Evolutionary conservation across 2,797 vertebrate species (phyloP).

Genomic region (Halcyon chelicuti): DNA sequence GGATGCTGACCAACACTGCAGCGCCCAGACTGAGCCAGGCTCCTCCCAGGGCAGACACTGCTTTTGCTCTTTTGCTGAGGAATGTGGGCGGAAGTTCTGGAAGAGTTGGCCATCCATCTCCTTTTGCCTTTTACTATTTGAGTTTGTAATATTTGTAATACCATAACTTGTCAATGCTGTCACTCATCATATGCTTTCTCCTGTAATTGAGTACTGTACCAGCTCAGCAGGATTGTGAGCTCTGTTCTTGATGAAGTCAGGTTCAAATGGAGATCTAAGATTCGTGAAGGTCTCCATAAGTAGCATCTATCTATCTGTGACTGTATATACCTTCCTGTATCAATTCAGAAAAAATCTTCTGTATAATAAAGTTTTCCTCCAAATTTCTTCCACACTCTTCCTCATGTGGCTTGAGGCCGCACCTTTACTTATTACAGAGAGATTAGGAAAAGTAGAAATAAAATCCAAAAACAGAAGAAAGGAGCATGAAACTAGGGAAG

Average conservation of each 20-base stretch:
- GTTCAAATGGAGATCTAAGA: neutral
- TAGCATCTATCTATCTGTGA: neutral
- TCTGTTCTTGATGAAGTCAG: conserved; percentile 8
- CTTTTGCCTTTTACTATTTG: neutral
- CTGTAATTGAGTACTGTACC: neutral
- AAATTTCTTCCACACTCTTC: neutral
- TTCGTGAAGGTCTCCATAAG: neutral
- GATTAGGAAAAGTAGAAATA: neutral
- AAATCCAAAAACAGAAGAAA: neutral
- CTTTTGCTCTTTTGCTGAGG: neutral
- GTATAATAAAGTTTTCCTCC: neutral
- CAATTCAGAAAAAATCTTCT: neutral
- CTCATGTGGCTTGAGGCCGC: neutral
- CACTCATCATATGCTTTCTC: neutral
- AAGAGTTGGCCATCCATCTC: neutral
- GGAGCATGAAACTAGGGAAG: neutral
- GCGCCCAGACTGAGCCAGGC: neutral
- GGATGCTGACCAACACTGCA: neutral
- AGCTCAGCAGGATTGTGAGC: neutral
- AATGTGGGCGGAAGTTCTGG: neutral
- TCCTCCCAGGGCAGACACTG: rapidly evolving
- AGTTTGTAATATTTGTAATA: neutral
- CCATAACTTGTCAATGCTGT: neutral
- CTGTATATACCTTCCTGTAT: neutral
- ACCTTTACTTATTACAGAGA: neutral